Conservation (phyloP, 2,797 vertebrate species). For the Novumbra hubbsi region DNA sequence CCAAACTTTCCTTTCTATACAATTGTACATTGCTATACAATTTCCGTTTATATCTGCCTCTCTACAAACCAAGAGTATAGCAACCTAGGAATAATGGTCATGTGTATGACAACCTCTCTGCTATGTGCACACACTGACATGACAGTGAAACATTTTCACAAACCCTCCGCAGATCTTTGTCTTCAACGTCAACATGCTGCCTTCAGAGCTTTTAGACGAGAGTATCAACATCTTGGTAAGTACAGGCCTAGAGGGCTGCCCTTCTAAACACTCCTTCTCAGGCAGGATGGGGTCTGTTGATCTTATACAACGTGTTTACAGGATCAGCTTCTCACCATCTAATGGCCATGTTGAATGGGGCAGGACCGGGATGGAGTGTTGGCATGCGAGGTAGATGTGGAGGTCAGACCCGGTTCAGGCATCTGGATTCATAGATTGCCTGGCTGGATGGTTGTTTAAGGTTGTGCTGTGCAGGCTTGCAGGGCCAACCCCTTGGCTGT, state of each 20-base stretch:
- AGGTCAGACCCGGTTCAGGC: background rate
- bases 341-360: background rate
- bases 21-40: background rate
- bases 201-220: conserved; percentile 90
- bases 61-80: background rate
- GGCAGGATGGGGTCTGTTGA: background rate
- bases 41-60: background rate
- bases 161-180: conserved; percentile 85
- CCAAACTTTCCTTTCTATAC: no score
- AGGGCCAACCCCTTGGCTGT: background rate
- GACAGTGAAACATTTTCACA: background rate
- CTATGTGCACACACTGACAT: background rate
- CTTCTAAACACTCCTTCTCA: background rate
- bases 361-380: background rate
- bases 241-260: background rate
- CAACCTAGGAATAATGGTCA: background rate
- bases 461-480: background rate
- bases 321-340: background rate
- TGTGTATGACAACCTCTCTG: background rate
- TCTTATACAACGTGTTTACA: background rate
- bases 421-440: background rate
- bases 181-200: conserved; percentile 92
- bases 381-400: background rate
- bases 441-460: background rate
- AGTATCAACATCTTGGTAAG: conserved; percentile 87